Evolutionary conservation across 2,113 vertebrate genomes (phyloP).

Genomic region (Protomyctophum bolini): DNA sequence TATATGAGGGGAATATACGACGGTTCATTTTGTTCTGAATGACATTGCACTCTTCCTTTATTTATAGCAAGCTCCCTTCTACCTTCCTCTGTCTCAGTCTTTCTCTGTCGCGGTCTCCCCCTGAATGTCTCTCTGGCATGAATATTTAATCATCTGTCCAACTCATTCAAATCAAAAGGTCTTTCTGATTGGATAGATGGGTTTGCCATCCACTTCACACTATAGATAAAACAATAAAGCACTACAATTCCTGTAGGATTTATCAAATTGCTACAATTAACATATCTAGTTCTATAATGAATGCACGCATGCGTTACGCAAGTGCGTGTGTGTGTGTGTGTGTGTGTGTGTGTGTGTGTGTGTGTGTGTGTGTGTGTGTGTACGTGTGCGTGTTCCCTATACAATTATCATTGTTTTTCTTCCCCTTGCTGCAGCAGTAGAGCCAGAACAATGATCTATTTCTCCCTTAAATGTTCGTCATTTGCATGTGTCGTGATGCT

Average conservation of each 20-base stretch:
- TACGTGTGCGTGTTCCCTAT: no score
- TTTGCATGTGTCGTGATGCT: no score
- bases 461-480: no score
- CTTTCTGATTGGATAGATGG: conserved; percentile 32
- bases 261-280: conserved; percentile 31
- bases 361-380: not conserved
- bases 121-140: not conserved
- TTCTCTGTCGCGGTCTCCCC: no score
- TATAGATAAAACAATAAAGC: conserved; percentile 16
- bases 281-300: not conserved
- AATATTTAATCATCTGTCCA: conserved; percentile 22
- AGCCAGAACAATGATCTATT: no score
- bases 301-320: not conserved
- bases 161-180: conserved; percentile 28
- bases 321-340: not conserved
- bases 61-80: conserved; percentile 25
- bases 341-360: not conserved
- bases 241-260: conserved; percentile 10
- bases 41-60: not conserved
- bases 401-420: no score
- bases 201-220: conserved; percentile 45
- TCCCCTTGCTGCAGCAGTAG: no score
- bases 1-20: conserved; percentile 3
- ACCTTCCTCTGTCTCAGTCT: not conserved
- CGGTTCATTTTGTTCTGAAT: conserved; percentile 26